phyloP scores from a whole-genome alignment of 1,140 invertebrate genomes.

The Mamestra configurata region DNA sequence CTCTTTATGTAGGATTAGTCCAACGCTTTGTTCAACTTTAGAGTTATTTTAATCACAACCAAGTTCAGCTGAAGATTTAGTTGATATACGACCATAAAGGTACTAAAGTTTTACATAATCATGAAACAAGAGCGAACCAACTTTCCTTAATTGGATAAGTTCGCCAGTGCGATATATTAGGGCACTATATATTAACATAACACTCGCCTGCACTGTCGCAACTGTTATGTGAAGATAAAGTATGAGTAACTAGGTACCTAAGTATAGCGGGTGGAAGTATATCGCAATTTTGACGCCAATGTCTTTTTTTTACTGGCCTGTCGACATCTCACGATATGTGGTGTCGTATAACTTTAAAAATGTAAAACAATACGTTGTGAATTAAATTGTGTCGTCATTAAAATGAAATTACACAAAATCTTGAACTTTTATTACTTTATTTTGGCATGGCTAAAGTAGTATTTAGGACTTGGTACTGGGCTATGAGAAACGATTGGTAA shows the following conservation, averaged over 20 bases:
- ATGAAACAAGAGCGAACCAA: not conserved
- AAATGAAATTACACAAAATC: conserved; percentile 38
- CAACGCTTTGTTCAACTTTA: too few species aligned
- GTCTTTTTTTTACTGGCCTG: conserved; percentile 48
- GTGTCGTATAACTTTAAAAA: conserved; percentile 43
- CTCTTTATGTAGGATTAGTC: too few species aligned
- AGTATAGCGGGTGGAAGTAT: conserved; percentile 24
- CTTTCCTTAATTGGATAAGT: not conserved
- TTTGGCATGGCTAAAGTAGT: not conserved
- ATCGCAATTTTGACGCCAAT: conserved; percentile 35
- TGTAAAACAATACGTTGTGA: conserved; percentile 51
- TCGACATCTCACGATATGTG: conserved; percentile 38
- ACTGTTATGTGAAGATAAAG: conserved; percentile 31
- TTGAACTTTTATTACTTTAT: conserved; percentile 32
- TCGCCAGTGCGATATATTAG: conserved; percentile 25
- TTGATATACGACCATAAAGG: not conserved
- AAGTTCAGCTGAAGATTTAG: not conserved
- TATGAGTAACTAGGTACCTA: not conserved
- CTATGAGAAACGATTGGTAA: conserved; percentile 38
- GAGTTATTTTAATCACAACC: not conserved
- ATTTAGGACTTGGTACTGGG: conserved; percentile 18
- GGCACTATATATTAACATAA: conserved; percentile 44
- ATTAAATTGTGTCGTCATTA: conserved; percentile 45
- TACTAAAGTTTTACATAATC: not conserved
- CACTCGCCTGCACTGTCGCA: conserved; percentile 19